Base-by-base conservation (phyloP, 2,797 vertebrate genomes). In the Coilia nasus region DNA sequence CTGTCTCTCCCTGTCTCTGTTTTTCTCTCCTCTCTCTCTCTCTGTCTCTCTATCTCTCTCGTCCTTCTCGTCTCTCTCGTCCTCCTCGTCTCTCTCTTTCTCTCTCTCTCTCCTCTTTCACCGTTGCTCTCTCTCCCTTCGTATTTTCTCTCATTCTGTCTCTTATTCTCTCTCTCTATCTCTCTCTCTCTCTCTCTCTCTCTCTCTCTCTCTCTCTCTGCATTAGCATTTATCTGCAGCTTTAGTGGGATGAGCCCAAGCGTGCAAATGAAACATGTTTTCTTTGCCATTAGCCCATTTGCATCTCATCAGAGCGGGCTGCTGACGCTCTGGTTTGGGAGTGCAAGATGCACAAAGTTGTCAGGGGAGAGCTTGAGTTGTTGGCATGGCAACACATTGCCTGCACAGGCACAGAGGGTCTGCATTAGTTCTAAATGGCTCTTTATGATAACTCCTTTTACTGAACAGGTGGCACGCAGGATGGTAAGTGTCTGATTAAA, bases 31-130 rank as follows among this genome's bases (percentile, higher is more conserved):
- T 41, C 3, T 47, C 50, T 25, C 47, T 56, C 54, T 50, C 67
- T 56, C 67, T 60, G 85, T 83, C 46, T 46, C 60, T 85, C 90
- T 88, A 86, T 23, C 75, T 85, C 85, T 86, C 80, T 89, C 90
- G 0, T 10, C 12, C 2, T 6, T 6, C 17, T 12, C 17, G 17
- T 25, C n/a, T 23, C 64, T 89, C 31, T 57, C 84, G 88, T 88
- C 87, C 41, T 25, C 62, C 46, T 9, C 87, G 21, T 25, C 62
- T 71, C 19, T 60, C 59, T 89, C 91, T 86, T 35, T 89, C 89
- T 87, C 90, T 88, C 12, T 57, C 2, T 71, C 12, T 71, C 64
- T 15, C 28, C 28, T n/a, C n/a, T n/a, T n/a, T n/a, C n/a, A n/a
- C n/a, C n/a, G n/a, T n/a, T n/a, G n/a, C 47, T 50, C 1, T 62